Evolutionary conservation across 2,888 invertebrate species (phyloP).

Genomic region (Apodemia zela): DNA sequence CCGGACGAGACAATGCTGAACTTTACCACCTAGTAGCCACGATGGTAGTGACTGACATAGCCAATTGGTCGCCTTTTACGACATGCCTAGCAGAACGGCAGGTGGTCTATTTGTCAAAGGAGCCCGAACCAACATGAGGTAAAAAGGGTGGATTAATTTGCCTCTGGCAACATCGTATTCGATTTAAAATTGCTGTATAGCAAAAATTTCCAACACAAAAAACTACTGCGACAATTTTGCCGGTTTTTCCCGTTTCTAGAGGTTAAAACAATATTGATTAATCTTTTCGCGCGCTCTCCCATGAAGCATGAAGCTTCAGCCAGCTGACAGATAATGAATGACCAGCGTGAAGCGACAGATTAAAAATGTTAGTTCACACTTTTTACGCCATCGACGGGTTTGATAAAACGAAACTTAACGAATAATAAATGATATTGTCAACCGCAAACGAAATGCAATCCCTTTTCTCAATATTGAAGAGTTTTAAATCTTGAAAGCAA

Average conservation of each 20-base stretch:
- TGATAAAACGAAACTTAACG: constrained; percentile 14
- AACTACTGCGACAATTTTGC: not conserved
- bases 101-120: too few species aligned
- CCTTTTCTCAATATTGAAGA: not conserved
- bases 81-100: too few species aligned
- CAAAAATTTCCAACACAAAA: not conserved
- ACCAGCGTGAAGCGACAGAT: constrained; percentile 33
- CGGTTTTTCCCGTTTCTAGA: not conserved
- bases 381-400: constrained; percentile 20
- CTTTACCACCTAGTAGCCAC: too few species aligned
- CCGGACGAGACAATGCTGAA: too few species aligned
- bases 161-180: not conserved
- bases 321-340: constrained; percentile 40
- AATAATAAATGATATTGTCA: constrained; percentile 12
- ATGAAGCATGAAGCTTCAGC: constrained; percentile 27
- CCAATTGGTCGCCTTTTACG: too few species aligned
- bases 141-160: not conserved
- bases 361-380: constrained; percentile 35
- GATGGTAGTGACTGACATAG: too few species aligned
- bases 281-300: constrained; percentile 34
- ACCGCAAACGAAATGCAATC: not conserved
- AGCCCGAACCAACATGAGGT: too few species aligned
- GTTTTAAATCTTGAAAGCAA: not conserved
- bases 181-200: not conserved
- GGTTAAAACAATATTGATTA: constrained; percentile 37